Evolutionary conservation across 2,797 vertebrate species (phyloP), one percentile per base, ranked within the genome.

Genomic region (Hapalemur alaotrensis): DNA sequence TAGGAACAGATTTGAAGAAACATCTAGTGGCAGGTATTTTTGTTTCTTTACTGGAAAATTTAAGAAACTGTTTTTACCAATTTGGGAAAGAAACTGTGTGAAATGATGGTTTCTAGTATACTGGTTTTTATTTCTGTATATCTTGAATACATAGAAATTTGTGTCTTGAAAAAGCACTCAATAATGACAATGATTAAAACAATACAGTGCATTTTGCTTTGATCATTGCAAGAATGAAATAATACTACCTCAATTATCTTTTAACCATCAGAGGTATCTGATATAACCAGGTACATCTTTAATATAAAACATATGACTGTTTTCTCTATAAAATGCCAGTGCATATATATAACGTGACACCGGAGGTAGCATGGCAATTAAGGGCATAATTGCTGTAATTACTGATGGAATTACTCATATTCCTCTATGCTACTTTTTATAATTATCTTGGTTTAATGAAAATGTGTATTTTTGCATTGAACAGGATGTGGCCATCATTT

Each of bases 371-470:
- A 69, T 91, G 85, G 91, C 72, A 95, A 97, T 97, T 96, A 96
- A 84, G 88, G 73, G 59, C 69, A 32, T 97, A 97, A 97, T 98
- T 97, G 79, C 96, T 95, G 70, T 96, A 97, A 98, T 96, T 97
- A 97, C 95, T 97, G 95, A 92, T 95, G 92, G 95, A 98, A 97
- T 96, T 96, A 96, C 95, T 96, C 95, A 96, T 93, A 97, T 92
- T 97, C 92, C 95, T 98, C 93, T 94, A 75, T 86, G 97, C 93
- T 97, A 94, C 96, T 96, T 95, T 96, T 96, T 94, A 96, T 97
- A 97, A 98, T 98, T 95, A 97, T 95, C 97, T 95, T 95, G 93
- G 95, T 94, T 95, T 97, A 97, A 98, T 97, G 97, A 95, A 97
- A 97, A 95, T 96, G 96, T 93, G 95, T 94, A 59, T 85, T 96